Percentiles rank a stretch among this genome's conserved stretches.
These are phyloP conservation scores for Stenodema calcarata DNA, from an alignment of 2,888 invertebrate genomes.

Conservation along the genomic window DNA sequence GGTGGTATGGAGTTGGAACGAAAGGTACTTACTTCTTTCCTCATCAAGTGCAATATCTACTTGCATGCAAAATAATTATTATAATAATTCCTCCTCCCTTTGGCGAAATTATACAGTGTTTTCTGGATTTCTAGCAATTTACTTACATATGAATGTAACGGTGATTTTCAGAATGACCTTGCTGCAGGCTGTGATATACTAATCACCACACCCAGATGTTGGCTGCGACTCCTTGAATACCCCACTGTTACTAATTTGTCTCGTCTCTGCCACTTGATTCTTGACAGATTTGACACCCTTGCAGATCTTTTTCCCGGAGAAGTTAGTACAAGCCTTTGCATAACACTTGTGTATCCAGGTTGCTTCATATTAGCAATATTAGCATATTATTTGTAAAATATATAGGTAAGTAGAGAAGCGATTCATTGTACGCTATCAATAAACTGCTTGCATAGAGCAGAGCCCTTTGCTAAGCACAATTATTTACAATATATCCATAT, in stretches of 20 bases:
- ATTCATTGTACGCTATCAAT: no score
- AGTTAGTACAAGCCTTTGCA: slow-evolving; percentile 57
- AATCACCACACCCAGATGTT: slow-evolving; percentile 71
- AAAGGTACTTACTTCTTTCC: slow-evolving; percentile 28
- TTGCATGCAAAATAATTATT: no score
- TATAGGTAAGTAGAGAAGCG: no score
- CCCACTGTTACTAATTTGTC: slow-evolving; percentile 67
- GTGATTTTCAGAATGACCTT: slow-evolving; percentile 62
- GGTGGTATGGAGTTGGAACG: slow-evolving; percentile 53
- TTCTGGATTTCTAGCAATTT: no score
- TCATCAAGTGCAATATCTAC: neutral
- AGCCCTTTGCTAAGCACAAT: no score
- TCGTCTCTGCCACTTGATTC: slow-evolving; percentile 70
- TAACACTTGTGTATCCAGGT: neutral
- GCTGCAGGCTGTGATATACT: slow-evolving; percentile 75
- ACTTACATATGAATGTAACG: no score
- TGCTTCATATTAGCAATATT: no score
- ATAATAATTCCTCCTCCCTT: no score
- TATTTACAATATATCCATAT: no score
- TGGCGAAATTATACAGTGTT: no score
- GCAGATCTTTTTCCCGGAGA: slow-evolving; percentile 66
- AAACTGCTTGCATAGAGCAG: no score
- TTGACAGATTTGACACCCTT: slow-evolving; percentile 75
- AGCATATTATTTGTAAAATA: no score
- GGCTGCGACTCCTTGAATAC: slow-evolving; percentile 64